Conservation (phyloP, 2,113 vertebrate genomes). For the Galbula dea region DNA sequence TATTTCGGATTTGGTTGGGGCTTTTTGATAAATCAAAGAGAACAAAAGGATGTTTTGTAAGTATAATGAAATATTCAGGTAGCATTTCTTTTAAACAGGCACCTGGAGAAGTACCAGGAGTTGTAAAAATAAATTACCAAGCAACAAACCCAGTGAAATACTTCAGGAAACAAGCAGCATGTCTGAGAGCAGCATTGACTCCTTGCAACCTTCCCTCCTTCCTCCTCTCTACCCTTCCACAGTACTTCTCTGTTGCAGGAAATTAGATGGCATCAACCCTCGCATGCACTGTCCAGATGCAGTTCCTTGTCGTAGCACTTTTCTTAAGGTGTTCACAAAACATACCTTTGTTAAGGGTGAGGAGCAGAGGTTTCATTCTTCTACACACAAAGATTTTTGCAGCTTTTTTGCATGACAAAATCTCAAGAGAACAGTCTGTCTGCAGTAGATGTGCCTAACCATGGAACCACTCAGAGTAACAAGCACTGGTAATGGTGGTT, state of each 20-base stretch:
- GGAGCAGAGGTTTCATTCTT: not conserved
- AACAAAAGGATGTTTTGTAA: not conserved
- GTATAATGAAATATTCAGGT: not conserved
- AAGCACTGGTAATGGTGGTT: not conserved
- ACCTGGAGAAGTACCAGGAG: not conserved
- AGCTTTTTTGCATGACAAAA: not conserved
- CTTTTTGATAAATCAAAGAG: not conserved
- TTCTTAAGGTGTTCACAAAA: not conserved
- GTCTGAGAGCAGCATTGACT: not conserved
- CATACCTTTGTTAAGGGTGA: not conserved
- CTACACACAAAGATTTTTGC: not conserved
- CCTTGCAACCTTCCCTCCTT: too few relatives aligned
- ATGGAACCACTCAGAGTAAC: rapidly evolving
- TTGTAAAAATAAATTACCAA: not conserved
- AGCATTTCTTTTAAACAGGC: not conserved
- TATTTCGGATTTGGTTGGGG: not conserved
- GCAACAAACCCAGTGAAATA: rapidly evolving
- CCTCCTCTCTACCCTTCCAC: not conserved
- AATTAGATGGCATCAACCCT: not conserved
- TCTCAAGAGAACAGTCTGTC: not conserved
- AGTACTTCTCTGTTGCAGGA: not conserved
- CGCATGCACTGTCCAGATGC: not conserved
- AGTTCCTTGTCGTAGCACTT: not conserved
- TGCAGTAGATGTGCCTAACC: not conserved
- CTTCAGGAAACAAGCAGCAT: not conserved